These are phyloP conservation scores for Daubentonia madagascariensis DNA, from an alignment of 2,113 vertebrate genomes.

Conservation along the genomic window DNA sequence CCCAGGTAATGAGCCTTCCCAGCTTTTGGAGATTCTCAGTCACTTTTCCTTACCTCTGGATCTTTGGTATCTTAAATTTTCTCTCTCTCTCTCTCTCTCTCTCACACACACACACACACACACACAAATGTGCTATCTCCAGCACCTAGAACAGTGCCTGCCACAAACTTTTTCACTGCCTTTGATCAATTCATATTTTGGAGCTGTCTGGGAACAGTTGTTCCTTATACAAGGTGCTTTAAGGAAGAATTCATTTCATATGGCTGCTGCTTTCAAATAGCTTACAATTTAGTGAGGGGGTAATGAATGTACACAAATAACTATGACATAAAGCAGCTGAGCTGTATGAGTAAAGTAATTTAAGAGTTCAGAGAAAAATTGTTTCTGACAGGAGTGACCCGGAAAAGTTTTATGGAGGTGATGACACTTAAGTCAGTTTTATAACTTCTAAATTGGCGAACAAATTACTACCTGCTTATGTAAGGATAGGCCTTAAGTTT, in stretches of 20 bases:
- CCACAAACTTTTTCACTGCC: background rate
- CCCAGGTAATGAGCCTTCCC: background rate
- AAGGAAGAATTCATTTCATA: background rate
- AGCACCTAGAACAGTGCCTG: background rate
- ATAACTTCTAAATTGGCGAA: background rate
- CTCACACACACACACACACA: no score
- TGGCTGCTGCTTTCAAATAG: background rate
- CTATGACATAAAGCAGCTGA: background rate
- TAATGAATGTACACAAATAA: background rate
- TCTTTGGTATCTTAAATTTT: background rate
- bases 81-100: no score
- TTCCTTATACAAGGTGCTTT: background rate
- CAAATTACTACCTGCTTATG: background rate
- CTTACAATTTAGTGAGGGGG: background rate
- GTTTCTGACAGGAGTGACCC: background rate
- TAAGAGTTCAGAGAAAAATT: background rate
- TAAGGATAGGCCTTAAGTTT: background rate
- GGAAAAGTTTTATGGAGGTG: background rate
- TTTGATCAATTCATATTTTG: background rate
- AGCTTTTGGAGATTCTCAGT: background rate
- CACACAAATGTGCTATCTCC: no score
- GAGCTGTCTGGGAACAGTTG: background rate
- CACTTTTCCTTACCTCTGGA: background rate
- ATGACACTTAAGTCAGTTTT: background rate
- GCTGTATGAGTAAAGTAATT: background rate